Evolutionary conservation across 2,113 vertebrate species (phyloP), one percentile per base, ranked within the genome.

Genomic region (Odocoileus virginianus): DNA sequence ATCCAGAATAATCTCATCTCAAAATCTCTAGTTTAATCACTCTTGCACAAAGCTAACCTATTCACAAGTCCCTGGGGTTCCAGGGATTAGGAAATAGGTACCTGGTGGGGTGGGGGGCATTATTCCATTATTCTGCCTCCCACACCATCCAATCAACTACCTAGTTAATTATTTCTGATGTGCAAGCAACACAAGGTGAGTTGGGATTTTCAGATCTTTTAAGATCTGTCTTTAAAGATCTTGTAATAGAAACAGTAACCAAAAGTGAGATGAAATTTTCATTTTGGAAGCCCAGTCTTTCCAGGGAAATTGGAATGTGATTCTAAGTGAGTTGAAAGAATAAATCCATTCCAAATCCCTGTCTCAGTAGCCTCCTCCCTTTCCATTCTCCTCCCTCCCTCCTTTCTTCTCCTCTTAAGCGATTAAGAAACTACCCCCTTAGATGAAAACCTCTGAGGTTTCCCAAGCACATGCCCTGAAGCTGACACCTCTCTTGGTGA

Each of bases 391-490:
- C 74, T 7, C 14, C 36, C 61, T 71, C 17, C 4, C 6, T 25
- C 19, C 50, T 15, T n/a, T 12, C 23, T 25, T 74, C 36, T 21
- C 2, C 23, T 28, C n/a, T 45, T 30, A 55, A 9, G 10, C 13
- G 17, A 78, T 91, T 21, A 71, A 96, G 27, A 36, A 28, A 13
- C 74, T 5, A 0, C 10, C 90, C 6, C 43, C 13, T 7, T 14
- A 61, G 33, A 54, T 74, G 57, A 61, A 96, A 95, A 61, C 86
- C 93, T 14, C 67, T 7, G 60, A 90, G 60, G 40, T 71, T 74
- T 85, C 57, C 82, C 84, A 28, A 52, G 54, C 40, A 74, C n/a
- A 0, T 40, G 64, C 79, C 91, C 90, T 2, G 21, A 23, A 87
- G 79, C 61, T 8, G 40, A 94, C 74, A 81, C 78, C 79, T 85